Percentiles rank a stretch among this genome's conserved stretches.
These are phyloP conservation scores for Listrodromus nycthemerus DNA, from an alignment of 2,888 invertebrate species.

Conservation along the genomic window DNA sequence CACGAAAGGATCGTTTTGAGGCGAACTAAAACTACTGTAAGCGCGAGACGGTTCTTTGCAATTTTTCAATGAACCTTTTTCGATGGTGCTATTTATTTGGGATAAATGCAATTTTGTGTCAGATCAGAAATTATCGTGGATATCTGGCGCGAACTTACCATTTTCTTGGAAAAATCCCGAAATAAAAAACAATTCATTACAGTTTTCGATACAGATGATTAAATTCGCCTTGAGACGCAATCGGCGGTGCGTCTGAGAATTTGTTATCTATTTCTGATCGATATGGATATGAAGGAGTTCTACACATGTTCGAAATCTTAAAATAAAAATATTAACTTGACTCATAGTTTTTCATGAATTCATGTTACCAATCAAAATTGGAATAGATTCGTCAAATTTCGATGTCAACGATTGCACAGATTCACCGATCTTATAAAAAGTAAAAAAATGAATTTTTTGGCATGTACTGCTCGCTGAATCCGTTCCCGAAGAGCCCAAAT, in stretches of 20 bases:
- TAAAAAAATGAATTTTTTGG: not conserved
- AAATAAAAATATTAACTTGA: not conserved
- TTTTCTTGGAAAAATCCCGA: no score
- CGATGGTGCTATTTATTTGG: no score
- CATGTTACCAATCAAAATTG: not conserved
- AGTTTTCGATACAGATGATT: not conserved
- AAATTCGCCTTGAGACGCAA: not conserved
- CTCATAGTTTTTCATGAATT: not conserved
- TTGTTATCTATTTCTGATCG: not conserved
- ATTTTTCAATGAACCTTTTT: no score
- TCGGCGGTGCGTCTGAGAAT: not conserved
- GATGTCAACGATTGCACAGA: not conserved
- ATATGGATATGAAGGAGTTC: not conserved
- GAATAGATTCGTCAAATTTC: not conserved
- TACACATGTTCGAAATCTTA: slow-evolving; percentile 3
- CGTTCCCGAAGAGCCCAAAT: not conserved
- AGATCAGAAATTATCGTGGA: no score
- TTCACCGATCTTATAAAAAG: not conserved
- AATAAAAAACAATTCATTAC: no score
- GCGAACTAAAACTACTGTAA: no score
- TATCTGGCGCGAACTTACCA: no score
- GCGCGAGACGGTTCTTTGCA: no score
- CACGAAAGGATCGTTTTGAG: no score
- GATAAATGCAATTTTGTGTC: no score
- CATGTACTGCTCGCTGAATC: not conserved